Base-by-base conservation (phyloP, 1,140 invertebrate genomes). In the Drosophila serrata region DNA sequence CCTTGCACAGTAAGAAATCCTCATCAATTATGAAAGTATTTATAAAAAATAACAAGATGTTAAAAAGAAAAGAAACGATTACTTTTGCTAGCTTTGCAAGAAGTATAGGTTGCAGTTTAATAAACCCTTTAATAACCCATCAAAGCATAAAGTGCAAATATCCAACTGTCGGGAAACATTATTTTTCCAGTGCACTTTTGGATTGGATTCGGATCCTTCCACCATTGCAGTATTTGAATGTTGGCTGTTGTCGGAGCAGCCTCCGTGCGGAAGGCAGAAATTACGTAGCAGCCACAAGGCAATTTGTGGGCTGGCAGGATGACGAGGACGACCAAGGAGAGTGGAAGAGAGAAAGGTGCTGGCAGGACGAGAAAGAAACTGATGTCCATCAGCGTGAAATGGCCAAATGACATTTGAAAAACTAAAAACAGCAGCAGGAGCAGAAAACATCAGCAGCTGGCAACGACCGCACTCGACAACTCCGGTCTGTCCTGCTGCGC, bases 341-440 rank as follows among this genome's bases (percentile, higher is more conserved):
- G 31, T 15, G 40, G 45, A 59, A 59, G 5, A 9, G 2, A 11
- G 3, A 0, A 29, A 17, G 19, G 11, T 33, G 6, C 46, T 29
- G 12, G 11, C n/a, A 33, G 60, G 9, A 27, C 11, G 51, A 11
- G 24, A 15, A 42, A 11, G 11, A 33, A 43, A 45, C 48, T 68
- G 72, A 69, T 87, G 82, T 87, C 82, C 82, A 88, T 87, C 82
- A 87, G 76, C 76, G 67, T 88, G 84, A 87, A 87, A 88, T 88
- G 76, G 72, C 72, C 79, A 75, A 87, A 77, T 82, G 82, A 88
- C 85, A 84, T 90, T 90, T 84, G 75, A 77, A 88, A 77, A 85
- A 87, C 80, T 88, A 88, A 82, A 87, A 87, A 87, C 72, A 78
- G 80, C 82, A 80, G 63, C 72, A 78, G 79, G 75, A 79, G 60